phyloP scores from a whole-genome alignment of 2,113 vertebrate genomes.

The Leucosticte australis region DNA sequence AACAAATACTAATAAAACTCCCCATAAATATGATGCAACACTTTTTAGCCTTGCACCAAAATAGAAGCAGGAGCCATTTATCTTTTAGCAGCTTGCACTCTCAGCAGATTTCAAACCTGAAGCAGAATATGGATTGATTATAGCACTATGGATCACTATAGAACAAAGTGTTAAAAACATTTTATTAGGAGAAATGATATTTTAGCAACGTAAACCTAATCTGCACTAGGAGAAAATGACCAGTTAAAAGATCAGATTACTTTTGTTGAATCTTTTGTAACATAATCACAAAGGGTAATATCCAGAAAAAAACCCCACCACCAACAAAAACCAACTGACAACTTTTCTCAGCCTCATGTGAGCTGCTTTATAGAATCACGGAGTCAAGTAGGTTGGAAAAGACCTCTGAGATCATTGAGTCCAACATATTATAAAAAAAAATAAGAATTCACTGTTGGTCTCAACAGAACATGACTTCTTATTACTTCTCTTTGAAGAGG shows the following conservation, averaged over 20 bases:
- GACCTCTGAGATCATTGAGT: not conserved
- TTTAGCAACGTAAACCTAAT: not conserved
- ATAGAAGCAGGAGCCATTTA: not conserved
- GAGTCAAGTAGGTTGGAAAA: not conserved
- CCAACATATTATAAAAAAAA: not conserved
- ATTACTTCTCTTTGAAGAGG: not conserved
- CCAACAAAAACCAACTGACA: not conserved
- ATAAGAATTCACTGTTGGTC: not conserved
- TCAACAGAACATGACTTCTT: not conserved
- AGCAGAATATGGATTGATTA: not conserved
- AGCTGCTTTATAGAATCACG: not conserved
- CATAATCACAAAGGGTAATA: not conserved
- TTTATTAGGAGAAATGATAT: not conserved
- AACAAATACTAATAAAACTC: not conserved
- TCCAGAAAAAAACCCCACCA: fast-evolving
- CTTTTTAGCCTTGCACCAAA: not conserved
- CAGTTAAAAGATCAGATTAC: not conserved
- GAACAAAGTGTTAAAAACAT: not conserved
- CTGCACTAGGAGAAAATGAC: not conserved
- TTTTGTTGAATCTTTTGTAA: not conserved
- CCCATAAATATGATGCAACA: not conserved
- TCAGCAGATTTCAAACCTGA: not conserved
- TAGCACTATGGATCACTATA: not conserved
- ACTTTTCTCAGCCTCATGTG: not conserved
- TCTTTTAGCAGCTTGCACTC: not conserved